Evolutionary conservation across 1,140 invertebrate species (phyloP).

Genomic region (Laupala kohalensis): DNA sequence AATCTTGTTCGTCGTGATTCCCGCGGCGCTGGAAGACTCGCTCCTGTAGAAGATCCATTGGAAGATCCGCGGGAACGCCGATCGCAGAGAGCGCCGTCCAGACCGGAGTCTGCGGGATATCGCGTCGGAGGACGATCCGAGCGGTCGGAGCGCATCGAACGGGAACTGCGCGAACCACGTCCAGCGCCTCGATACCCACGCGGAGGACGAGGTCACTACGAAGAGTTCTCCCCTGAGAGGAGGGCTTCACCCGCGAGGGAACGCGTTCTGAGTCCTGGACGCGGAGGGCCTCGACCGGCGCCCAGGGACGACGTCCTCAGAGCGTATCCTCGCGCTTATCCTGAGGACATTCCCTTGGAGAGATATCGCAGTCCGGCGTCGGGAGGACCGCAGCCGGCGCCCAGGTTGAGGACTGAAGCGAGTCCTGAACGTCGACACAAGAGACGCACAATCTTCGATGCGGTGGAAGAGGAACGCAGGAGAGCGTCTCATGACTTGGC

Average conservation of each 20-base stretch:
- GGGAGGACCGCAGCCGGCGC: neutral
- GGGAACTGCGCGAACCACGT: neutral
- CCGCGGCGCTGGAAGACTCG: too few species aligned
- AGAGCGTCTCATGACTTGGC: constrained; percentile 30
- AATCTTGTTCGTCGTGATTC: neutral
- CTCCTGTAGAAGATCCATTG: neutral
- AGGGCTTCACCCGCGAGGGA: neutral
- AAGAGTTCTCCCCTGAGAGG: neutral
- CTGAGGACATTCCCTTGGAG: constrained; percentile 20
- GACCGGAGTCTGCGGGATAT: too few species aligned
- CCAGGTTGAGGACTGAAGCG: constrained; percentile 4
- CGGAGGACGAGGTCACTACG: neutral
- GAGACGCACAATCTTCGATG: constrained; percentile 28
- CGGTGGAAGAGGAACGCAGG: constrained; percentile 29
- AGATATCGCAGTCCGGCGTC: constrained; percentile 25
- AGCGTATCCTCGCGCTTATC: neutral
- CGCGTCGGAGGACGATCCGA: neutral
- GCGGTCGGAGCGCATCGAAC: neutral
- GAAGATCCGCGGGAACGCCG: neutral
- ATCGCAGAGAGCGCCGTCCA: neutral
- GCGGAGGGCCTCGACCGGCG: too few species aligned
- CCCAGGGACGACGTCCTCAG: neutral
- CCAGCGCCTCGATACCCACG: neutral
- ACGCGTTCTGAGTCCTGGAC: neutral
- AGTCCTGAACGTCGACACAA: constrained; percentile 16